A percentile compares a stretch with the other conserved stretches of the same genome.
phyloP scores from a whole-genome alignment of 2,888 invertebrate species.

The Netelia virgata region DNA sequence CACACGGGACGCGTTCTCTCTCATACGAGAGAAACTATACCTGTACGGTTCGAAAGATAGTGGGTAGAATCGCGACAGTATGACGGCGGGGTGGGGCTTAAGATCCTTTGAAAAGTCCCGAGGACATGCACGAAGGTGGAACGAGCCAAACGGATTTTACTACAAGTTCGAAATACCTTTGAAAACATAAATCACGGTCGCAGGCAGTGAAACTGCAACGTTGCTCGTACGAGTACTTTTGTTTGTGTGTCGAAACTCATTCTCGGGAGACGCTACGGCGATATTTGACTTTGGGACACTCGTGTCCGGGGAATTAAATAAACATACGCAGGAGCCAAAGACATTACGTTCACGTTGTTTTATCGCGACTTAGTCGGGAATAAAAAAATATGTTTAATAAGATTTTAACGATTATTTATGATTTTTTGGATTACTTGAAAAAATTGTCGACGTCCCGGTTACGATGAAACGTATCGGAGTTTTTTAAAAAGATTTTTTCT shows the following conservation, averaged over 20 bases:
- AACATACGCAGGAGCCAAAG: too few species aligned
- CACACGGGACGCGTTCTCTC: conserved; percentile 18
- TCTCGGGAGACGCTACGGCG: not conserved
- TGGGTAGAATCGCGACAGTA: not conserved
- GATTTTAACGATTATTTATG: too few species aligned
- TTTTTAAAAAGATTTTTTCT: not conserved
- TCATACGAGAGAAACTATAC: not conserved
- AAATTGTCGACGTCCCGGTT: too few species aligned
- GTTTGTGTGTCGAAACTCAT: not conserved
- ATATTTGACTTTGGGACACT: conserved; percentile 16
- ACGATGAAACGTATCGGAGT: too few species aligned
- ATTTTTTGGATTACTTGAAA: too few species aligned
- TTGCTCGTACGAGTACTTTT: not conserved
- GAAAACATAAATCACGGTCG: not conserved
- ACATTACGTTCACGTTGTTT: too few species aligned
- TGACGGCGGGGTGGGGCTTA: not conserved
- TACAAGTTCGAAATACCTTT: conserved; percentile 56
- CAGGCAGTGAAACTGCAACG: conserved; percentile 10
- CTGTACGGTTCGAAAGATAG: not conserved
- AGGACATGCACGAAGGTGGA: conserved; percentile 23
- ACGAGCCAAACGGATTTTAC: conserved; percentile 22
- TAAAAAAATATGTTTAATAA: too few species aligned
- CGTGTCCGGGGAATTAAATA: too few species aligned
- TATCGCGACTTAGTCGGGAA: too few species aligned
- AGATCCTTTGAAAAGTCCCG: conserved; percentile 41